Percentiles rank a stretch among this genome's conserved stretches.
phyloP scores from a whole-genome alignment of 2,113 vertebrate species.

The Thalassoma bifasciatum region DNA sequence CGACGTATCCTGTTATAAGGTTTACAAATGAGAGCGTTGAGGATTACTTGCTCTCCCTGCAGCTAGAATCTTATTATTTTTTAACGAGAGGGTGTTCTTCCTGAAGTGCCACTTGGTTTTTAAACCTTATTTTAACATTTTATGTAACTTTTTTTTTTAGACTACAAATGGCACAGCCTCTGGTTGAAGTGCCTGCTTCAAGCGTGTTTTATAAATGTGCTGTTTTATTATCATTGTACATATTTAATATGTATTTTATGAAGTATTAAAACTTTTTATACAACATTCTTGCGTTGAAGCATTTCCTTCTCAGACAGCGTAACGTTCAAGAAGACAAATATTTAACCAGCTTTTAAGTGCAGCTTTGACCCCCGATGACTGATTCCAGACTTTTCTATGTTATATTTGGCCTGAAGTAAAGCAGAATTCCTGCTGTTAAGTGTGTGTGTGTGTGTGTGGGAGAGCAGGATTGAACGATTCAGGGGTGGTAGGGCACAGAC shows the following conservation, averaged over 20 bases:
- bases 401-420: slow-evolving; percentile 59
- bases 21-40: slow-evolving; percentile 55
- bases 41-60: not conserved
- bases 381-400: slow-evolving; percentile 31
- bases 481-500: slow-evolving; percentile 20
- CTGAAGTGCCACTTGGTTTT: slow-evolving; percentile 60
- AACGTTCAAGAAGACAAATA: slow-evolving; percentile 3
- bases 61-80: slow-evolving; percentile 10
- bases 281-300: slow-evolving; percentile 8
- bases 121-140: slow-evolving; percentile 52
- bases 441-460: not conserved
- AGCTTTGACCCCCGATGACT: slow-evolving; percentile 21
- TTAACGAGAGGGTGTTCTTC: slow-evolving; percentile 18
- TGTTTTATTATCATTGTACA: slow-evolving; percentile 67
- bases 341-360: slow-evolving; percentile 15
- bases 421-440: not conserved
- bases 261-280: slow-evolving; percentile 81
- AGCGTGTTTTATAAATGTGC: slow-evolving; percentile 67
- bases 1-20: slow-evolving; percentile 12
- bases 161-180: slow-evolving; percentile 60
- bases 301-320: not conserved
- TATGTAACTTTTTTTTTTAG: slow-evolving; percentile 45
- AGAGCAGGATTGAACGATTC: slow-evolving; percentile 9
- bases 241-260: slow-evolving; percentile 83
- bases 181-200: slow-evolving; percentile 63